Evolutionary conservation across 2,113 vertebrate species (phyloP), one percentile per base, ranked within the genome.

Genomic region (Epinephelus lanceolatus): DNA sequence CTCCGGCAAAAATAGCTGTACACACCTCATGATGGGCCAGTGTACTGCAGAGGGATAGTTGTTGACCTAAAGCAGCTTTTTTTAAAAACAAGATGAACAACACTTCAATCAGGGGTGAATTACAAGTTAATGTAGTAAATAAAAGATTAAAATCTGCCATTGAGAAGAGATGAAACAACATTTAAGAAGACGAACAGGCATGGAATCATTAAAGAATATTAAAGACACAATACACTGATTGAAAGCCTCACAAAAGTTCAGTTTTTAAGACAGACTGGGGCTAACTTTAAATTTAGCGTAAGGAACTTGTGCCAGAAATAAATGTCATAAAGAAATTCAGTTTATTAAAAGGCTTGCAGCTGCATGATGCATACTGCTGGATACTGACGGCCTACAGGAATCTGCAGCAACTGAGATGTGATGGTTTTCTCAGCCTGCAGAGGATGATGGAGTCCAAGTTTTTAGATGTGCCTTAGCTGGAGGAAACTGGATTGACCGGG

Each of bases 1-100:
- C 71, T 5, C 83, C 91, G 2, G 89, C 90, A 40, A 95, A 94
- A 85, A 82, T 95, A 2, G 85, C 83, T 47, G 62, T 95, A 7
- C 92, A 94, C 76, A 94, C 88, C 8, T 91, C 91, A n/a, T 93
- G 51, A 92, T 33, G 12, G 0, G 55, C 52, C n/a, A 45, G n/a
- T 25, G 14, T 30, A 19, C 17, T 11, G 33, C 30, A 53, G 37
- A 66, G 42, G 18, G 33, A n/a, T 55, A 14, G 37, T 23, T 51
- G n/a, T 47, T 83, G 25, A 6, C 0, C 0, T 30, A 40, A 56
- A 33, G 53, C 27, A 13, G 21, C 4, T 3, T 67, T 47, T 47
- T 45, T 42, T 23, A 49, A 57, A 71, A 27, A 17, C 37, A 57
- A 27, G 11, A 57, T 62, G 19, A 59, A 11, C 6, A 69, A 63